Percentiles rank a stretch among this genome's conserved stretches.
phyloP scores from a whole-genome alignment of 2,888 invertebrate species.

The Agonopterix alstromeriana region DNA sequence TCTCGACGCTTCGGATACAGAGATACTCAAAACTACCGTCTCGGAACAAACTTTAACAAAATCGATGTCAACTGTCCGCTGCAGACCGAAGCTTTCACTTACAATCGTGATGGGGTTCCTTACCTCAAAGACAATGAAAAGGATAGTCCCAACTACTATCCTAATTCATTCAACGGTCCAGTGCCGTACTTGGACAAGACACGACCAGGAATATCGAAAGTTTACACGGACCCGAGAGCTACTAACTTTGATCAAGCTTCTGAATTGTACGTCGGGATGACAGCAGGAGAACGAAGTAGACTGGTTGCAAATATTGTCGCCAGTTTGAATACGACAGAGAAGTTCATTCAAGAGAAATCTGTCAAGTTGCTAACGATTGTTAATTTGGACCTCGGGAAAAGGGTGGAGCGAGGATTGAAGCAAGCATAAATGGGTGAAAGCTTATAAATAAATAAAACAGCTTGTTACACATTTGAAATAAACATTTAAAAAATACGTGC shows the following conservation, averaged over 20 bases:
- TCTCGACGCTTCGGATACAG: constrained; percentile 65
- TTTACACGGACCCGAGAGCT: not conserved
- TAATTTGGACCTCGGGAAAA: constrained; percentile 83
- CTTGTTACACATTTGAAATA: not conserved
- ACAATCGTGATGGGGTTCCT: constrained; percentile 66
- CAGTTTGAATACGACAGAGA: constrained; percentile 82
- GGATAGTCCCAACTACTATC: constrained; percentile 91
- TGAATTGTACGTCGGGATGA: constrained; percentile 44
- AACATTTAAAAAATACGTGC: too few relatives aligned
- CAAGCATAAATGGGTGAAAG: not conserved
- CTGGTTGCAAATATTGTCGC: constrained; percentile 86
- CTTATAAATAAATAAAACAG: not conserved
- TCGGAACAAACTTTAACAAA: constrained; percentile 29
- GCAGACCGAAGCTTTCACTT: constrained; percentile 14
- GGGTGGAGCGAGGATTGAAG: not conserved
- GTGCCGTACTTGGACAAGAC: constrained; percentile 56
- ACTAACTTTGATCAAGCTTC: not conserved
- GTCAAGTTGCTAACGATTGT: constrained; percentile 86
- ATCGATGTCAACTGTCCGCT: constrained; percentile 28
- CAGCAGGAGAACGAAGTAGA: constrained; percentile 80
- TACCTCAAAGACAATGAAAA: constrained; percentile 82
- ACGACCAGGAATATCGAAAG: constrained; percentile 7
- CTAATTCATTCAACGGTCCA: constrained; percentile 92
- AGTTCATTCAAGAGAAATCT: constrained; percentile 64
- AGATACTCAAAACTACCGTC: constrained; percentile 68